phyloP scores from a whole-genome alignment of 2,888 invertebrate genomes.

The Matsumyia berberina region DNA sequence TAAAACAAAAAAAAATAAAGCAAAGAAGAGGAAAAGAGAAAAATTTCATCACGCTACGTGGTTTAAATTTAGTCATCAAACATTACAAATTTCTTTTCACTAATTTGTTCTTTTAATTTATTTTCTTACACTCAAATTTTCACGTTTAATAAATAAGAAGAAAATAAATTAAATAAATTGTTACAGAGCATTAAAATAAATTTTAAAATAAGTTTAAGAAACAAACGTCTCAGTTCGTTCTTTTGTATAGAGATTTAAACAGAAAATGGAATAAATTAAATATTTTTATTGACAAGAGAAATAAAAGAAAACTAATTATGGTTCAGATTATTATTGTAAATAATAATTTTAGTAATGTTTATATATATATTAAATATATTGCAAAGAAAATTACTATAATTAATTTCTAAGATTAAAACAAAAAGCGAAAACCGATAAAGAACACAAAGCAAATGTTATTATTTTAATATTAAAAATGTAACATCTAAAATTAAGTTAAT shows the following conservation, averaged over 20 bases:
- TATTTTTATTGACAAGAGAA: constrained; percentile 49
- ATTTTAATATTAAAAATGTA: constrained; percentile 74
- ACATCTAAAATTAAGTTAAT: constrained; percentile 66
- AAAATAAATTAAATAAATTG: constrained; percentile 62
- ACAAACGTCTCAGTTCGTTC: constrained; percentile 51
- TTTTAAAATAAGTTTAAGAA: constrained; percentile 20
- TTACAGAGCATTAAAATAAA: constrained; percentile 64
- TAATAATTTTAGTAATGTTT: constrained; percentile 77
- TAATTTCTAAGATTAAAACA: constrained; percentile 53
- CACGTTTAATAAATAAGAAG: constrained; percentile 20
- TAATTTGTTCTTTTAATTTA: constrained; percentile 29
- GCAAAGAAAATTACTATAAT: constrained; percentile 76
- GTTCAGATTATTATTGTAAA: constrained; percentile 74
- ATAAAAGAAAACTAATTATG: constrained; percentile 46
- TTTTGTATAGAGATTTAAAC: constrained; percentile 72
- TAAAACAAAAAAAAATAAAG: constrained; percentile 33
- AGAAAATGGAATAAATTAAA: not conserved
- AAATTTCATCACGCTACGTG: constrained; percentile 41
- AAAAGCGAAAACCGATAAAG: constrained; percentile 60
- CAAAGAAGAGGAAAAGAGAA: constrained; percentile 4
- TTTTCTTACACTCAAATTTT: constrained; percentile 51
- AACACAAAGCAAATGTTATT: constrained; percentile 72
- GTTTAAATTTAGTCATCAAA: constrained; percentile 7
- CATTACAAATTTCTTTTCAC: constrained; percentile 1
- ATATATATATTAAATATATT: constrained; percentile 75